These are phyloP conservation scores for Saguinus imperator DNA, from an alignment of 2,113 vertebrate genomes.

Conservation along the genomic window DNA sequence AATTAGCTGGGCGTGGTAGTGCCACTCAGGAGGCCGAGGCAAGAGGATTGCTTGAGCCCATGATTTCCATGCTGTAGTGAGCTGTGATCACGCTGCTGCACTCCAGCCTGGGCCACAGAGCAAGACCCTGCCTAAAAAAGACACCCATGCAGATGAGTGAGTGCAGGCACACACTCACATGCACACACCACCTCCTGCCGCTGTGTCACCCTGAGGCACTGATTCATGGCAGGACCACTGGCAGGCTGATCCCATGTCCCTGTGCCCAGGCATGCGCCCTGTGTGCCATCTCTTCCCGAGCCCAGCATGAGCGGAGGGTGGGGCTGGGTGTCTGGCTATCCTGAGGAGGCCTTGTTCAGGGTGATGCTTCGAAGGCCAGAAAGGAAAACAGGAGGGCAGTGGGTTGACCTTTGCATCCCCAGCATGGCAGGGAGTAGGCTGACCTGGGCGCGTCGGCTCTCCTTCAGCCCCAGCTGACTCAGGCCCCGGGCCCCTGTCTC, in stretches of 20 bases:
- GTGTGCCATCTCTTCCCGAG: background rate
- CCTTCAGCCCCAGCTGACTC: too few relatives aligned
- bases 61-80: too few relatives aligned
- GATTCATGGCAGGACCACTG: background rate
- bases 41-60: too few relatives aligned
- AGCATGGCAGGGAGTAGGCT: rapidly evolving
- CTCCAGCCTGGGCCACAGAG: too few relatives aligned
- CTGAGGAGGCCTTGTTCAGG: background rate
- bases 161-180: rapidly evolving
- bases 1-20: too few relatives aligned
- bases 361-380: background rate
- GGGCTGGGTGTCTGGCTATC: background rate
- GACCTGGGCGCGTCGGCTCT: background rate
- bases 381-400: background rate
- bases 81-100: too few relatives aligned
- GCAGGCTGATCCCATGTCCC: background rate
- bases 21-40: too few relatives aligned
- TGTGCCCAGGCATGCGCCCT: background rate
- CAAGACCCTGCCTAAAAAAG: too few relatives aligned
- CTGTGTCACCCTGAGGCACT: background rate
- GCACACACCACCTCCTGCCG: rapidly evolving
- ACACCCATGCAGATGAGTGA: too few relatives aligned
- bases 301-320: too few relatives aligned
- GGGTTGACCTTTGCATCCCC: background rate
- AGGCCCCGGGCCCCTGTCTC: background rate